phyloP scores from a whole-genome alignment of 2,113 vertebrate genomes.

The Aphyosemion australe region DNA sequence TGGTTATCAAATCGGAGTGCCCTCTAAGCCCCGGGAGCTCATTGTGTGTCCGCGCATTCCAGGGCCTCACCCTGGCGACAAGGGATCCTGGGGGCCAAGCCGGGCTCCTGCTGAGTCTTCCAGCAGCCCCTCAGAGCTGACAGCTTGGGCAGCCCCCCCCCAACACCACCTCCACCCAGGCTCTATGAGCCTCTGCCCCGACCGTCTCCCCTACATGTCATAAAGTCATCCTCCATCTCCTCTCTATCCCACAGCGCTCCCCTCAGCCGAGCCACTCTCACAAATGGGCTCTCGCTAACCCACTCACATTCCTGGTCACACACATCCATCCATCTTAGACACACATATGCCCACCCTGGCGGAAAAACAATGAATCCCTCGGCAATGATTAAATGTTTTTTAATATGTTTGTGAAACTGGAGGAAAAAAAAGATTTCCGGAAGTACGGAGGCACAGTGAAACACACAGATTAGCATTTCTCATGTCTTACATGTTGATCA shows the following conservation, averaged over 20 bases:
- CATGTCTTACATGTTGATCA: too few species aligned
- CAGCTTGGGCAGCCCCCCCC: constrained; percentile 70
- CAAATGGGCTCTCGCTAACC: constrained; percentile 39
- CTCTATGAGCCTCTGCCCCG: constrained; percentile 57
- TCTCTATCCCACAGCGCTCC: constrained; percentile 62
- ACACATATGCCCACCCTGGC: constrained; percentile 19
- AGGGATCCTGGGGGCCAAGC: constrained; percentile 82
- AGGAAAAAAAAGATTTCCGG: not conserved
- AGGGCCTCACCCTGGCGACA: constrained; percentile 88
- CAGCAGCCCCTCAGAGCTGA: constrained; percentile 77
- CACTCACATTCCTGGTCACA: constrained; percentile 56
- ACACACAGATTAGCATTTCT: not conserved
- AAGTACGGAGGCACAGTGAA: not conserved
- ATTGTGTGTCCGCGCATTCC: constrained; percentile 90
- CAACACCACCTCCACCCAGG: constrained; percentile 45
- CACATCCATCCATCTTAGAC: constrained; percentile 38
- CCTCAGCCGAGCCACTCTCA: constrained; percentile 51
- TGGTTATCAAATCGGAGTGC: constrained; percentile 95
- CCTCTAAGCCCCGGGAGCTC: constrained; percentile 86
- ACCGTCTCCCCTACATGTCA: constrained; percentile 71
- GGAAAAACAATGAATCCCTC: constrained; percentile 15
- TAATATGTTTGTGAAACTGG: constrained; percentile 4
- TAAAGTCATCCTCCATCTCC: constrained; percentile 69
- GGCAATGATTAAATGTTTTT: constrained; percentile 14
- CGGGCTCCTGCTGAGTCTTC: constrained; percentile 79